Conservation (phyloP, 2,113 vertebrate genomes). For the Mastomys natalensis region DNA sequence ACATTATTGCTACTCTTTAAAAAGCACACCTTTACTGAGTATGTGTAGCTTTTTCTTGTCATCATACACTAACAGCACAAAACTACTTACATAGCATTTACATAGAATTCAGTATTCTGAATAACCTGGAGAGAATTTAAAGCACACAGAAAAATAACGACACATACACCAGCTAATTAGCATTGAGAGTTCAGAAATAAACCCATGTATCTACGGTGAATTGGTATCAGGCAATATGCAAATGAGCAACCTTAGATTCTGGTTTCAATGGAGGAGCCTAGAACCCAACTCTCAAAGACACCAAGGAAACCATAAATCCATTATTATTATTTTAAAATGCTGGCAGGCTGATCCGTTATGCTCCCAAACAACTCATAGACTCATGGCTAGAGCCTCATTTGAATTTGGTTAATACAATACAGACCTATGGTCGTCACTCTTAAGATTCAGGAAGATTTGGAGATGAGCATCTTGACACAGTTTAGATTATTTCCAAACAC, state of each 20-base stretch:
- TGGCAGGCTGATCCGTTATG: background rate
- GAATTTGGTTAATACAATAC: background rate
- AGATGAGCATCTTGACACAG: slow-evolving; percentile 17
- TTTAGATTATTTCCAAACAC: slow-evolving; percentile 12
- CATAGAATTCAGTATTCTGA: background rate
- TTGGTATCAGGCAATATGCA: background rate
- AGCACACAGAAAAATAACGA: background rate
- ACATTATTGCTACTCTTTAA: background rate
- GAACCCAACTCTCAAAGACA: background rate
- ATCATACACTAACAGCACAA: background rate
- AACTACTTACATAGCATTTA: background rate
- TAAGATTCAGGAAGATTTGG: background rate
- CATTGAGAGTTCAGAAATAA: background rate
- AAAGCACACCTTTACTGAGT: background rate
- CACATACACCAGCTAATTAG: background rate
- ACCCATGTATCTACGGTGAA: background rate
- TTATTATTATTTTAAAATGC: background rate
- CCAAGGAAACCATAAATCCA: background rate
- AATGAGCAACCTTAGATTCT: background rate
- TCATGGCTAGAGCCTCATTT: background rate
- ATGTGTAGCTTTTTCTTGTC: background rate
- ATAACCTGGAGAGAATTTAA: background rate
- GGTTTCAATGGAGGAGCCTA: background rate
- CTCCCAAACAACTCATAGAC: background rate
- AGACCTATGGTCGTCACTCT: background rate